These are phyloP conservation scores for Aptenodytes patagonicus DNA, from an alignment of 2,113 vertebrate species.

Conservation along the genomic window DNA sequence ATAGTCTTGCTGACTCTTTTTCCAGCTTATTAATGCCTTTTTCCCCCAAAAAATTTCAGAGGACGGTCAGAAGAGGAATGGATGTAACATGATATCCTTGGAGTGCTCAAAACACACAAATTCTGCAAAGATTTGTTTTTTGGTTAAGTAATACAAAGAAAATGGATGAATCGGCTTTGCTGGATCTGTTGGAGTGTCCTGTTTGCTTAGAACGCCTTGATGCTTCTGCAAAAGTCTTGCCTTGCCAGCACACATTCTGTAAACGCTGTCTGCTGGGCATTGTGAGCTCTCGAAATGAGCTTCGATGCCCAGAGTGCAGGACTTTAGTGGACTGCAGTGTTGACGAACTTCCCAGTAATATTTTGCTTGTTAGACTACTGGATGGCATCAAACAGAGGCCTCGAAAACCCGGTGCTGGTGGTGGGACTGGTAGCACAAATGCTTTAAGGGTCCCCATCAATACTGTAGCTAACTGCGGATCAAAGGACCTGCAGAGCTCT, in stretches of 20 bases:
- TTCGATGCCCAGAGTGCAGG: slow-evolving; percentile 95
- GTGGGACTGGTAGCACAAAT: slow-evolving; percentile 69
- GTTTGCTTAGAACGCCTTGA: slow-evolving; percentile 97
- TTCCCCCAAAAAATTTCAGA: slow-evolving; percentile 60
- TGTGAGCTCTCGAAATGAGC: slow-evolving; percentile 90
- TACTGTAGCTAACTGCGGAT: slow-evolving; percentile 63
- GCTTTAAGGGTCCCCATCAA: slow-evolving; percentile 67
- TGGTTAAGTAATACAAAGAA: slow-evolving; percentile 48
- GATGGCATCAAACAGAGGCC: slow-evolving; percentile 98
- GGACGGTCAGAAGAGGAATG: slow-evolving; percentile 82
- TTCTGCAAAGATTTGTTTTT: slow-evolving; percentile 41
- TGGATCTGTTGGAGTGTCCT: slow-evolving; percentile 97
- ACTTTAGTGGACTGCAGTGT: slow-evolving; percentile 91
- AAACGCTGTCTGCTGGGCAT: slow-evolving; percentile 94
- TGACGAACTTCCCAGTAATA: slow-evolving; percentile 96
- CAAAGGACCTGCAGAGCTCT: slow-evolving; percentile 79
- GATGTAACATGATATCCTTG: slow-evolving; percentile 88
- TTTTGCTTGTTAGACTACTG: slow-evolving; percentile 93
- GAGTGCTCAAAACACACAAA: slow-evolving; percentile 19
- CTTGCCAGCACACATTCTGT: slow-evolving; percentile 98
- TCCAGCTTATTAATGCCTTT: neutral
- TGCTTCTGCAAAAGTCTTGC: slow-evolving; percentile 93
- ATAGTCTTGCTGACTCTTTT: neutral
- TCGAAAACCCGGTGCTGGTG: slow-evolving; percentile 73
- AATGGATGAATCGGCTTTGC: slow-evolving; percentile 96